Percentiles rank a stretch among this genome's conserved stretches.
Evolutionary conservation across 2,888 invertebrate species (phyloP).

Genomic region (Mythimna vitellina): DNA sequence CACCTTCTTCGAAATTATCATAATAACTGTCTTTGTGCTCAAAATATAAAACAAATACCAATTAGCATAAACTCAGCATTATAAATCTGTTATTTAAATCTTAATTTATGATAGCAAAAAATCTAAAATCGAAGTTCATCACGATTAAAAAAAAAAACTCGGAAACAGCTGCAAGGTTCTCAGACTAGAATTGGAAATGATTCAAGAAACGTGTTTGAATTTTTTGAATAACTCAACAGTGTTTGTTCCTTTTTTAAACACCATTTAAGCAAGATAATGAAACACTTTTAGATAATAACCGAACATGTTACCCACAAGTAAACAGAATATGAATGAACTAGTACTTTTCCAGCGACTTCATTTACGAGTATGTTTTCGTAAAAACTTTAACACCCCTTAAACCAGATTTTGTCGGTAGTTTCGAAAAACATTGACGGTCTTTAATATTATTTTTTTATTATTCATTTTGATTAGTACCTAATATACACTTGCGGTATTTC

Average conservation of each 20-base stretch:
- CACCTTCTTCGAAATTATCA: not conserved
- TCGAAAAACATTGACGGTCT: too few relatives aligned
- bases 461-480: too few relatives aligned
- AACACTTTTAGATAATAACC: not conserved
- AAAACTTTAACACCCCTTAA: too few relatives aligned
- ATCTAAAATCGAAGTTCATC: not conserved
- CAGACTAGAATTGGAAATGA: not conserved
- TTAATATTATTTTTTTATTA: too few relatives aligned
- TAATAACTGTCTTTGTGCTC: not conserved
- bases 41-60: not conserved
- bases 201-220: not conserved
- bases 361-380: too few relatives aligned
- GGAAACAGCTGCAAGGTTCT: not conserved
- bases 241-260: not conserved
- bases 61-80: not conserved
- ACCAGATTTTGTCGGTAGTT: too few relatives aligned
- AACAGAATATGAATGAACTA: not conserved
- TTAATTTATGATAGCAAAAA: conserved; percentile 3
- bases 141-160: not conserved
- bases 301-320: not conserved
- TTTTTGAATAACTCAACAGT: not conserved
- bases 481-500: too few relatives aligned
- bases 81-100: not conserved
- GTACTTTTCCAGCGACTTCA: too few relatives aligned
- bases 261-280: not conserved